Conservation (phyloP, 2,888 invertebrate species). For the Diloba caeruleocephala region DNA sequence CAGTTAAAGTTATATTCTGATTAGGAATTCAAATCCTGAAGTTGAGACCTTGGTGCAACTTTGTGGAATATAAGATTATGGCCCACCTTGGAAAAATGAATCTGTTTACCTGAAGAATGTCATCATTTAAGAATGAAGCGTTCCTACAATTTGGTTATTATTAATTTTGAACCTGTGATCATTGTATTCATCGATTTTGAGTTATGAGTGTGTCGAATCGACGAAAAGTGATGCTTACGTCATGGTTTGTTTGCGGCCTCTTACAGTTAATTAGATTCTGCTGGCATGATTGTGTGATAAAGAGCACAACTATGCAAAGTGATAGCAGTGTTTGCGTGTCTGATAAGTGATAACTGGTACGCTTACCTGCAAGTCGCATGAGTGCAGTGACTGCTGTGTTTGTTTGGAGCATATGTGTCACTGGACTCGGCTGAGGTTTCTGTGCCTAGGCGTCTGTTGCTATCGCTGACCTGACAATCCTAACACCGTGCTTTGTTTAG, state of each 20-base stretch:
- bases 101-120: too few species aligned
- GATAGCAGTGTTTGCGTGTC: slow-evolving; percentile 68
- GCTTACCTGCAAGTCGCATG: slow-evolving; percentile 56
- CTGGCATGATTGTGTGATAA: slow-evolving; percentile 60
- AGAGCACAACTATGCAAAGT: slow-evolving; percentile 60
- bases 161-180: slow-evolving; percentile 9
- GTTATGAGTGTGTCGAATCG: slow-evolving; percentile 40
- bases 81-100: slow-evolving; percentile 20
- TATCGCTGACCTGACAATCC: slow-evolving; percentile 28
- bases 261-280: slow-evolving; percentile 54
- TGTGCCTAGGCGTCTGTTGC: slow-evolving; percentile 28
- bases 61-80: slow-evolving; percentile 28
- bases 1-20: slow-evolving; percentile 34
- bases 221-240: slow-evolving; percentile 51
- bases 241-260: slow-evolving; percentile 55
- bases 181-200: slow-evolving; percentile 19
- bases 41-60: slow-evolving; percentile 31
- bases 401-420: slow-evolving; percentile 35
- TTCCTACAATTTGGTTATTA: slow-evolving; percentile 25
- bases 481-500: slow-evolving; percentile 5
- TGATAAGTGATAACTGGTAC: slow-evolving; percentile 67
- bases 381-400: slow-evolving; percentile 53
- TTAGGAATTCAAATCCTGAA: slow-evolving; percentile 32
- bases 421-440: slow-evolving; percentile 8
- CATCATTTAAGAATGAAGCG: slow-evolving; percentile 1